Base-by-base conservation (phyloP, 2,113 vertebrate species). In the Dipodomys spectabilis region DNA sequence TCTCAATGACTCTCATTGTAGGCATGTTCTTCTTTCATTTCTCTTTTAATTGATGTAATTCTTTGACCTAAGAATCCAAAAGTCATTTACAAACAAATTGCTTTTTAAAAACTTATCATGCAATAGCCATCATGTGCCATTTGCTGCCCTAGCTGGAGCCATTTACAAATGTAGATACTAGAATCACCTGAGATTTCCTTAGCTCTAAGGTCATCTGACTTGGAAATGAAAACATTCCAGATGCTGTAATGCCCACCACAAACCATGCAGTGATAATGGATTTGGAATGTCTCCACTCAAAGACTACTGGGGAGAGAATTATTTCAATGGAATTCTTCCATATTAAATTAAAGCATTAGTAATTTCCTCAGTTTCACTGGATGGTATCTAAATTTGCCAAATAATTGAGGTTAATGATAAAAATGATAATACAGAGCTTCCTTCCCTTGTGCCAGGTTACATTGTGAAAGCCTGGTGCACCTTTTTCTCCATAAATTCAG, bases 31-130 rank as follows among this genome's bases (percentile, higher is more conserved):
- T 86, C 49, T 94, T 95, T 94, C 64, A 45, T 84, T 91, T 83
- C 60, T 88, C 12, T 82, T 93, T 93, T 94, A 94, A 87, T 82
- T 95, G 92, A 93, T 80, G 74, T n/a, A 92, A 77, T 94, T 89
- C 65, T 95, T 96, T 94, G 75, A 94, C 49, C 39, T 60, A 95
- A 67, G 39, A 81, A 93, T 77, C 60, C 57, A 92, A 91, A 97
- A 82, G 44, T 84, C 82, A 94, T 92, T 84, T 92, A 88, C 32
- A 81, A 94, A 86, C 75, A 94, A 87, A 93, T 74, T 95, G 69
- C 60, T 94, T 93, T 94, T 93, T 75, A 88, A 86, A 94, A 94
- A 20, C 9, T 32, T 44, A 53, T 73, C 83, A 81, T n/a, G 32
- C 60, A 73, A 80, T 88, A 83, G 45, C 39, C 28, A 80, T 93